These are phyloP conservation scores for Sycophila sp. DNA, from an alignment of 1,140 invertebrate genomes.

Conservation along the genomic window DNA sequence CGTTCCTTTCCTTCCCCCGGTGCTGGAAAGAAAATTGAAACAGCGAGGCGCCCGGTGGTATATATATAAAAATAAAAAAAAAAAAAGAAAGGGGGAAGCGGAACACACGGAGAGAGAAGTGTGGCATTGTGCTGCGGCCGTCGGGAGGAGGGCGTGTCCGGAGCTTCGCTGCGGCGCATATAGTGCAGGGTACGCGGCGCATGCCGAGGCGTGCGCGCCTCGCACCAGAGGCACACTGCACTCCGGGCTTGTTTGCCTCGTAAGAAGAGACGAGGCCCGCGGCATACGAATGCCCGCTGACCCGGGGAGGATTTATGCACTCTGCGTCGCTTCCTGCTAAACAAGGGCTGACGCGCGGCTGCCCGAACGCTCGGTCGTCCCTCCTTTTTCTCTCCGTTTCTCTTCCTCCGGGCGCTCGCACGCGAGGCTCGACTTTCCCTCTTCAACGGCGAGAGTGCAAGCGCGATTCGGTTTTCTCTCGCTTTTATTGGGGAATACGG, in stretches of 20 bases:
- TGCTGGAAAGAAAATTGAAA: too few species aligned
- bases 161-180: background rate
- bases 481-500: too few species aligned
- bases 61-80: background rate
- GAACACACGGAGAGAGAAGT: too few species aligned
- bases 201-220: background rate
- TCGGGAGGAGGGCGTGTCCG: slow-evolving; percentile 24
- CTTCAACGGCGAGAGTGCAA: too few species aligned
- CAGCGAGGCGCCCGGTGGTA: background rate
- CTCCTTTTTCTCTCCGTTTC: background rate
- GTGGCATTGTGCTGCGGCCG: too few species aligned
- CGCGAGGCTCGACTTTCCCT: background rate
- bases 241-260: background rate
- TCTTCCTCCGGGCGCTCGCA: background rate
- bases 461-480: too few species aligned
- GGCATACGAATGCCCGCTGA: slow-evolving; percentile 15
- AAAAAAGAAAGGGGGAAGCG: background rate
- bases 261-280: background rate
- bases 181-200: background rate
- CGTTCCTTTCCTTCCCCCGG: too few species aligned
- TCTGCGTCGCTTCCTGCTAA: slow-evolving; percentile 16
- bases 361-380: background rate
- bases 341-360: slow-evolving; percentile 5
- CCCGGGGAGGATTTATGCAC: slow-evolving; percentile 6
- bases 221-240: slow-evolving; percentile 22